Percentiles rank a stretch among this genome's conserved stretches.
Evolutionary conservation across 2,888 invertebrate genomes (phyloP).

Genomic region (Eledone cirrhosa): DNA sequence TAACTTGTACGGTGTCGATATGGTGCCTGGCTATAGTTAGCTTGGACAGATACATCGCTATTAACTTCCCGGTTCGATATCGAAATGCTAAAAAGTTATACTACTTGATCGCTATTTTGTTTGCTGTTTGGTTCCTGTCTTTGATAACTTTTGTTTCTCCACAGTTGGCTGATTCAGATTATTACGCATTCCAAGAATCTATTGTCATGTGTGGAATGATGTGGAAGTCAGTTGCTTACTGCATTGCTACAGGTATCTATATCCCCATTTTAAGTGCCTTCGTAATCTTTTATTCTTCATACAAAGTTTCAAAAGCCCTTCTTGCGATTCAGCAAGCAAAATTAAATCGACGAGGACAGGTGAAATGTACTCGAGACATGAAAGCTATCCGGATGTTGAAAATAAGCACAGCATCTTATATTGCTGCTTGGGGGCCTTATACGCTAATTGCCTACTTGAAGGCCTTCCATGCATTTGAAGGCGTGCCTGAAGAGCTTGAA

Average conservation of each 20-base stretch:
- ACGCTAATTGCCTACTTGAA: constrained; percentile 36
- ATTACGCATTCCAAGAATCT: constrained; percentile 34
- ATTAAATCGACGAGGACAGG: neutral
- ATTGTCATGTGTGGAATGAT: constrained; percentile 39
- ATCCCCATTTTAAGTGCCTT: constrained; percentile 41
- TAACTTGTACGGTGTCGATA: constrained; percentile 44
- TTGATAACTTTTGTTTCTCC: constrained; percentile 39
- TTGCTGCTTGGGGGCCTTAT: constrained; percentile 47
- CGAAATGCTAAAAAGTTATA: constrained; percentile 31
- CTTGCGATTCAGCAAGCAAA: neutral
- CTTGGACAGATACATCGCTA: constrained; percentile 45
- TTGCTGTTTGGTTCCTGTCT: constrained; percentile 35
- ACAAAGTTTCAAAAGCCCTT: constrained; percentile 32
- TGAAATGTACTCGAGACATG: neutral
- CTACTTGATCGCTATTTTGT: neutral
- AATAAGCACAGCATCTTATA: constrained; percentile 40
- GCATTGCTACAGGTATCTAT: constrained; percentile 38
- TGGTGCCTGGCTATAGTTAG: constrained; percentile 45
- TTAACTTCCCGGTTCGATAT: constrained; percentile 42
- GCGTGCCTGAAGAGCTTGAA: constrained; percentile 32
- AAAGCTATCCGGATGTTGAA: constrained; percentile 33
- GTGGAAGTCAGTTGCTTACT: constrained; percentile 40
- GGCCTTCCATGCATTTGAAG: constrained; percentile 32
- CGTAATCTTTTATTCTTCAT: constrained; percentile 38
- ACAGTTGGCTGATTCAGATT: constrained; percentile 34